A percentile compares a stretch with the other conserved stretches of the same genome.
Conservation (phyloP, 2,797 vertebrate genomes). For the Microhierax caerulescens region DNA sequence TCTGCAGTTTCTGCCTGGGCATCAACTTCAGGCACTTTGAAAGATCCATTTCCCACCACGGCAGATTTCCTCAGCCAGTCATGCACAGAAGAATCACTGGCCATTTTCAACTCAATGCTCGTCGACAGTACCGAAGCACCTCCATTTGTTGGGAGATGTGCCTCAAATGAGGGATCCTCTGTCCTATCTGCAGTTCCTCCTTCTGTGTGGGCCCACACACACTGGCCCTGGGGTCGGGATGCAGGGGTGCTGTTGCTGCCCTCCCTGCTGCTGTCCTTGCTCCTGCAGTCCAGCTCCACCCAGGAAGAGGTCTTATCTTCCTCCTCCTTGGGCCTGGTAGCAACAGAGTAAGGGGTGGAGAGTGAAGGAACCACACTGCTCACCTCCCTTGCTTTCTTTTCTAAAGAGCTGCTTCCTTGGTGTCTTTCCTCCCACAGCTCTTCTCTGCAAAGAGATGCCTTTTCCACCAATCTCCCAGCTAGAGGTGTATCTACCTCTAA, state of each 20-base stretch:
- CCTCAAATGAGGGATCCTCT: background rate
- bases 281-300: background rate
- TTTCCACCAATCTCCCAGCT: background rate
- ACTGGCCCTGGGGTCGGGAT: fast-evolving
- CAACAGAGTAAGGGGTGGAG: background rate
- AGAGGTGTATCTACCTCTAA: background rate
- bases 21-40: background rate
- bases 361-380: background rate
- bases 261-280: background rate
- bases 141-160: fast-evolving
- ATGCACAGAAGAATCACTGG: background rate
- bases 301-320: background rate
- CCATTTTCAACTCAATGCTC: fast-evolving
- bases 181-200: slow-evolving; percentile 13
- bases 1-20: slow-evolving; percentile 40
- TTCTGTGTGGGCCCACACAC: background rate
- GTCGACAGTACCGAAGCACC: background rate
- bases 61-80: background rate
- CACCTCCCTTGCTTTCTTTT: background rate
- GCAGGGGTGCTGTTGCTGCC: fast-evolving
- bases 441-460: background rate
- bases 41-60: background rate
- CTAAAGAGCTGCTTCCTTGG: fast-evolving
- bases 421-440: background rate
- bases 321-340: background rate